Evolutionary conservation across 2,888 invertebrate genomes (phyloP).

Genomic region (Caenorhabditis plicata): DNA sequence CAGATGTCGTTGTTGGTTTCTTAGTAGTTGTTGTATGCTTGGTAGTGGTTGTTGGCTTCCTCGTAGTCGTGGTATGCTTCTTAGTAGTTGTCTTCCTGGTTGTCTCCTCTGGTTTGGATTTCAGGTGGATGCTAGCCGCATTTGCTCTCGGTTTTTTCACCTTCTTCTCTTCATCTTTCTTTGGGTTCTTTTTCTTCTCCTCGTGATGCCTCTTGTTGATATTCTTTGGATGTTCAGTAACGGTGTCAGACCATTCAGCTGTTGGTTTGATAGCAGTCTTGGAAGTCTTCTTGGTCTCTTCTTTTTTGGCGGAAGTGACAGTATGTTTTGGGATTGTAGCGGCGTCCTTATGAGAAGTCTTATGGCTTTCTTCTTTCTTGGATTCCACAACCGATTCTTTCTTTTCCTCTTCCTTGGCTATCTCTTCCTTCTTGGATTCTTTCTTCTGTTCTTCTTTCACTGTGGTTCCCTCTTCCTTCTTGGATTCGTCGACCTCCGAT

Average conservation of each 20-base stretch:
- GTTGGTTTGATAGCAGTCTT: too few species aligned
- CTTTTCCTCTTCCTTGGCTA: background rate
- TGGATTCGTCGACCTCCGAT: too few species aligned
- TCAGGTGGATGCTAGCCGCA: too few species aligned
- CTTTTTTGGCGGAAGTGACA: background rate
- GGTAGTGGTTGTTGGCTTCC: constrained; percentile 1
- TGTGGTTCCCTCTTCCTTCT: constrained; percentile 2
- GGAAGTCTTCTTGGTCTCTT: background rate
- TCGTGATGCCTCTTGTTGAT: background rate
- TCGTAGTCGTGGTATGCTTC: background rate
- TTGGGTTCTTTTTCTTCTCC: constrained; percentile 10
- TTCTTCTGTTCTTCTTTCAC: background rate
- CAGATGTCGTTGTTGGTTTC: background rate
- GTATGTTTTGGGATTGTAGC: background rate
- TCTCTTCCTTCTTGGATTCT: background rate
- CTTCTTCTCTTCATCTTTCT: constrained; percentile 13
- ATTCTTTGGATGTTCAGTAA: too few species aligned
- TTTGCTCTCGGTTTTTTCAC: constrained; percentile 12
- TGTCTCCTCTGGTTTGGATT: too few species aligned
- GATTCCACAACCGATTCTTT: background rate
- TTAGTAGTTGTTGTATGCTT: background rate
- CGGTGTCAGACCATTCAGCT: too few species aligned
- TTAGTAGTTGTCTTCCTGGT: constrained; percentile 1
- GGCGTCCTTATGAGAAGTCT: too few species aligned
- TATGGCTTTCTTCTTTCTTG: background rate